These are phyloP conservation scores for Xanthorhoe spadicearia DNA, from an alignment of 2,888 invertebrate genomes.

Conservation along the genomic window DNA sequence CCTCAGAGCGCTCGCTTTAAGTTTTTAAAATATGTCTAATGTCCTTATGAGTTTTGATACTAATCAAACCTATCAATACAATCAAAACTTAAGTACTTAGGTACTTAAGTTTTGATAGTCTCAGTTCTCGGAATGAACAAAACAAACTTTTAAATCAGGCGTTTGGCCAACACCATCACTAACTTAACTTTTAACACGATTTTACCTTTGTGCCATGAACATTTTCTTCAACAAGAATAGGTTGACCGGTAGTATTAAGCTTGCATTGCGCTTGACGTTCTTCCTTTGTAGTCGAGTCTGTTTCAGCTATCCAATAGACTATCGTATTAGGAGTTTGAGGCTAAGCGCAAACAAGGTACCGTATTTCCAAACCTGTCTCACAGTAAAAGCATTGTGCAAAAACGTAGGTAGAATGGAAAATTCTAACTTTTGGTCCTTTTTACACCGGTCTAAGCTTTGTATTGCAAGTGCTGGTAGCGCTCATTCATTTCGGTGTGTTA, in stretches of 20 bases:
- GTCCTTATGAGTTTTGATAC: too few species aligned
- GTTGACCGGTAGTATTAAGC: conserved; percentile 3
- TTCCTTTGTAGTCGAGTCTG: conserved; percentile 11
- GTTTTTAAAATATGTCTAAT: too few species aligned
- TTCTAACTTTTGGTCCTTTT: not conserved
- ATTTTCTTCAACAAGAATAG: not conserved
- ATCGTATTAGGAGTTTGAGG: not conserved
- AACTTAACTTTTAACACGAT: not conserved
- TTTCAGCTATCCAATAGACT: conserved; percentile 3
- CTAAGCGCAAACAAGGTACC: not conserved
- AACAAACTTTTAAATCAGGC: too few species aligned
- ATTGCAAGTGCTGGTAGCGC: too few species aligned
- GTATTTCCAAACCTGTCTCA: not conserved
- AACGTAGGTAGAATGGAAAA: not conserved
- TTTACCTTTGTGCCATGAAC: not conserved
- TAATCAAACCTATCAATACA: too few species aligned
- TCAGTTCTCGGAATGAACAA: too few species aligned
- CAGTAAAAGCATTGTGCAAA: not conserved
- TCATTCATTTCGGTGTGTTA: too few species aligned
- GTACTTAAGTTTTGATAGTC: too few species aligned
- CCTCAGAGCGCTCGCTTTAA: too few species aligned
- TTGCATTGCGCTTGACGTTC: conserved; percentile 10
- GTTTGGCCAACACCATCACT: too few species aligned
- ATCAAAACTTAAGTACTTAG: too few species aligned
- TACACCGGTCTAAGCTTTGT: not conserved